Evolutionary conservation across 1,140 invertebrate genomes (phyloP), one percentile per base, ranked within the genome.

Genomic region (Hylyphantes graminicola): DNA sequence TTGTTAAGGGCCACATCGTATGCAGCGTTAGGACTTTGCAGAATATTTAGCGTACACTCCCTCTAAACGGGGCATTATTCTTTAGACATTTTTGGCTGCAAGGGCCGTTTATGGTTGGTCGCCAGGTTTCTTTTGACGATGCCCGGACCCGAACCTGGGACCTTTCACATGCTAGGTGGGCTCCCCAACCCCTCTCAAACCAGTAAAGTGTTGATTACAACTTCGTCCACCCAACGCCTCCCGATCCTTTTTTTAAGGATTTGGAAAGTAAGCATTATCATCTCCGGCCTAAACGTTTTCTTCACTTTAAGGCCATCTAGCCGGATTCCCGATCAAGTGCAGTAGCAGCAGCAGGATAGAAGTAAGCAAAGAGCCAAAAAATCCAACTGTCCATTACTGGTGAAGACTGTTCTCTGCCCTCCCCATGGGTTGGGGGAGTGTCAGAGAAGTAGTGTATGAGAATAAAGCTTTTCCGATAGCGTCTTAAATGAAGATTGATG

Each of bases 401-500:
- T 73, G 79, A 81, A 81, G 79, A 81, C 65, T 81, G 79, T 81
- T 81, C 68, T 53, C 77, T 67, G 64, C 77, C 64, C 17, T 70
- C 50, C 77, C 70, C 65, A 12, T 21, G 77, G 77, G 77, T 59
- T 54, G 50, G 57, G 65, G 65, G 77, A 59, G 57, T 13, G 57
- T 54, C n/a, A 57, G 79, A 50, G 68, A 72, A 81, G 68, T 70
- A 68, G 64, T 70, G 64, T 79, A 79, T 79, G 79, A 81, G 79
- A 73, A 81, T 81, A 81, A 81, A 81, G 79, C 79, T 81, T 50
- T 59, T 70, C 68, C 79, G 79, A 81, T 81, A 81, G 79, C 57
- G 68, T 21, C 73, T 59, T 57, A 81, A 81, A 81, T 81, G 79
- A 81, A 81, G 79, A 81, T 81, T 81, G 79, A 81, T 81, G 79